These are phyloP conservation scores for Nannoperca obscura DNA, from an alignment of 2,797 vertebrate genomes.

Conservation along the genomic window DNA sequence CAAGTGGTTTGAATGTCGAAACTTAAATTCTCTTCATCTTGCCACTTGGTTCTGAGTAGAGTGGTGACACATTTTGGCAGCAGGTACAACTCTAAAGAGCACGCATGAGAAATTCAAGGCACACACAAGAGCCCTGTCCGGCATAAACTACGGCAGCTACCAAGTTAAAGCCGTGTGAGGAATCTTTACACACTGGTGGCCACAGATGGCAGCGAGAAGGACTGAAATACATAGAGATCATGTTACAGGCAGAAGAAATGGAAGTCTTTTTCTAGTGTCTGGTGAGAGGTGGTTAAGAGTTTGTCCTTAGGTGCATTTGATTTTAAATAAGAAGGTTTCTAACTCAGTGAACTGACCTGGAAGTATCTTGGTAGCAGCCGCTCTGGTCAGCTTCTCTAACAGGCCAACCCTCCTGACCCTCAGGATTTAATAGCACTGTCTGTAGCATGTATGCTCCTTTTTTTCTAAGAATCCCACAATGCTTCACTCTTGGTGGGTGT, in stretches of 20 bases:
- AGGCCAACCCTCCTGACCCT: not conserved
- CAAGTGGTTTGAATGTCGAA: not conserved
- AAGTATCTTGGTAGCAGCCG: not conserved
- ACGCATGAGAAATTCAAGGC: not conserved
- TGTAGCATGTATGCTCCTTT: not conserved
- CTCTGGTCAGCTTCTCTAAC: not conserved
- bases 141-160: not conserved
- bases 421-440: not conserved
- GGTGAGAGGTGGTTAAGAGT: not conserved
- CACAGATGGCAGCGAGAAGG: constrained; percentile 5
- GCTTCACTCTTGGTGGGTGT: not conserved
- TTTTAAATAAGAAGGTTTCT: not conserved
- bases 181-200: not conserved
- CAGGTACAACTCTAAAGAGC: not conserved
- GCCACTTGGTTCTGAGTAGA: not conserved
- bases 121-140: not conserved
- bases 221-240: not conserved
- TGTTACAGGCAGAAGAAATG: not conserved
- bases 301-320: not conserved
- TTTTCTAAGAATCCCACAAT: not conserved
- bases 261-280: not conserved
- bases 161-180: not conserved
- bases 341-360: not conserved
- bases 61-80: not conserved
- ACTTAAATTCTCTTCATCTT: not conserved